These are phyloP conservation scores for Lutra lutra DNA, from an alignment of 2,797 vertebrate genomes.

Conservation along the genomic window DNA sequence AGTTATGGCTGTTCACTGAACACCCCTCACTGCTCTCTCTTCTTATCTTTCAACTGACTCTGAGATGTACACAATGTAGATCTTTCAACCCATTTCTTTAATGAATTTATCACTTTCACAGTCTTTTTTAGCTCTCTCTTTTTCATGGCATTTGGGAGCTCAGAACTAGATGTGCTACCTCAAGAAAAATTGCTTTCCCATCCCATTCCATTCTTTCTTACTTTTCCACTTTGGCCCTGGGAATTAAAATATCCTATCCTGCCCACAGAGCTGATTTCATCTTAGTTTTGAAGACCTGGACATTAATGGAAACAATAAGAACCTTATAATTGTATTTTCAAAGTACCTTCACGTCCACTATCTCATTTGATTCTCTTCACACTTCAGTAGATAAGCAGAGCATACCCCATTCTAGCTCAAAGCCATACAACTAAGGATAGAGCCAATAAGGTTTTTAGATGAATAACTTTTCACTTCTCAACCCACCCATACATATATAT, in stretches of 20 bases:
- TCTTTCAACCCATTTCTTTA: constrained; percentile 33
- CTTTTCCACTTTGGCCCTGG: constrained; percentile 15
- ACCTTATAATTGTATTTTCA: constrained; percentile 50
- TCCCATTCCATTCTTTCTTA: constrained; percentile 12
- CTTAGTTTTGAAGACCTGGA: constrained; percentile 7
- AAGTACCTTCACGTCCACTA: constrained; percentile 28
- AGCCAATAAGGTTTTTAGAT: constrained; percentile 28
- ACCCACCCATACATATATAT: background rate
- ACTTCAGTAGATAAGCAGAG: constrained; percentile 16
- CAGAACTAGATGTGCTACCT: constrained; percentile 16
- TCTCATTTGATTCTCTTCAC: constrained; percentile 21
- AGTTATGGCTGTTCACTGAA: constrained; percentile 4
- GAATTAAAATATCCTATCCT: constrained; percentile 49
- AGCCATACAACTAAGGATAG: background rate
- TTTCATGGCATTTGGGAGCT: background rate
- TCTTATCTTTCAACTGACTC: background rate
- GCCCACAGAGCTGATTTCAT: constrained; percentile 30
- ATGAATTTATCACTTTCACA: constrained; percentile 3
- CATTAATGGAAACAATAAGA: constrained; percentile 12
- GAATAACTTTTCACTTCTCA: constrained; percentile 43
- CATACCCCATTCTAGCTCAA: constrained; percentile 40
- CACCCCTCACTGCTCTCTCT: background rate
- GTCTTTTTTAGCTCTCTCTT: constrained; percentile 9
- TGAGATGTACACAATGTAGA: background rate
- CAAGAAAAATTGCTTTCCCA: constrained; percentile 34